Conservation (phyloP, 2,113 vertebrate genomes). For the Ranitomeya imitator region DNA sequence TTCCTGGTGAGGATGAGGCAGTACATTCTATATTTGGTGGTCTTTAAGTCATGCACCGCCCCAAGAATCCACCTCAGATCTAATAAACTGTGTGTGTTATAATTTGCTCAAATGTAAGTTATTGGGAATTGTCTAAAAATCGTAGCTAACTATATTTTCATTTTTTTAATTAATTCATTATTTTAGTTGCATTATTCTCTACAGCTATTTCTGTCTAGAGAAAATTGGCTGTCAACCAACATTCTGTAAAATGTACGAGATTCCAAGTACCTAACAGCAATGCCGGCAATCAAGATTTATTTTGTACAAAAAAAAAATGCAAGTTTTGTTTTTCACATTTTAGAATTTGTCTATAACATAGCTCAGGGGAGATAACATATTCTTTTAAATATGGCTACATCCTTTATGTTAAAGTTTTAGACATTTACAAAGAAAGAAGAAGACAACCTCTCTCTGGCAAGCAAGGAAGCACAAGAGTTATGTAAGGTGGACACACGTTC, state of each 20-base stretch:
- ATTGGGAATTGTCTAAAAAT: neutral
- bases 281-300: slow-evolving; percentile 16
- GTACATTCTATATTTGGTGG: too few species aligned
- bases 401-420: neutral
- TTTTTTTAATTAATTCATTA: neutral
- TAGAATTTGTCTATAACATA: neutral
- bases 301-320: neutral
- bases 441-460: neutral
- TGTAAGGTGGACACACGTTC: neutral
- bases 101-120: neutral
- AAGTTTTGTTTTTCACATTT: slow-evolving; percentile 1
- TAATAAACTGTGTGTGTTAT: neutral
- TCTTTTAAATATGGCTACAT: neutral
- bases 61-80: too few species aligned
- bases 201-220: neutral
- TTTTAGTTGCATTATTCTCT: slow-evolving; percentile 27
- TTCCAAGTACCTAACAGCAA: neutral
- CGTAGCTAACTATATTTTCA: too few species aligned
- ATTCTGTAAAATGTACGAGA: neutral
- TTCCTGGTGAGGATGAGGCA: too few species aligned
- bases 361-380: neutral
- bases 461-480: neutral
- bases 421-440: neutral
- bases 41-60: too few species aligned
- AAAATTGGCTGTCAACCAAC: slow-evolving; percentile 17